phyloP scores from a whole-genome alignment of 2,113 vertebrate genomes.

The Neoarius graeffei region DNA sequence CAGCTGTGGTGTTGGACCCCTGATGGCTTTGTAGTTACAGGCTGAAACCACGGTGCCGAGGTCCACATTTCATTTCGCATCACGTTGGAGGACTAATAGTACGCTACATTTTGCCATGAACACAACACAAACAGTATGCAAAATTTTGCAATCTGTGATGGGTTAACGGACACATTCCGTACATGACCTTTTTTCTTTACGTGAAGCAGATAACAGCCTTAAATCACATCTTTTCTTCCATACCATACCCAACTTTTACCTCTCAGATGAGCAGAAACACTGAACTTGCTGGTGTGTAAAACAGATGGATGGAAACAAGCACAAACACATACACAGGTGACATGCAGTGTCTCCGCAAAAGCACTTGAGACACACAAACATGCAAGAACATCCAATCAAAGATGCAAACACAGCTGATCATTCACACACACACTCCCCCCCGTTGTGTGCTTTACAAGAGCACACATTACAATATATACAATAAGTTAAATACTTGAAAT shows the following conservation, averaged over 20 bases:
- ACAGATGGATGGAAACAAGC: conserved; percentile 23
- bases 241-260: neutral
- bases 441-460: neutral
- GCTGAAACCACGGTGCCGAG: neutral
- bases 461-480: conserved; percentile 54
- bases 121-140: neutral
- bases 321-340: conserved; percentile 41
- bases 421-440: conserved; percentile 1
- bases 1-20: neutral
- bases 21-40: neutral
- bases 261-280: neutral
- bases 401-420: conserved; percentile 37
- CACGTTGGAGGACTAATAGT: neutral
- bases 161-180: neutral
- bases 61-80: neutral
- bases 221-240: too few relatives aligned
- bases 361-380: conserved; percentile 52
- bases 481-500: conserved; percentile 59
- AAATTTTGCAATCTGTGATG: neutral
- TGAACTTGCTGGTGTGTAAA: neutral
- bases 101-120: neutral
- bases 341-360: conserved; percentile 37
- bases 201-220: neutral
- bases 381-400: conserved; percentile 34
- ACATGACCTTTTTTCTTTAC: neutral